Evolutionary conservation across 2,113 vertebrate genomes (phyloP).

Genomic region (Sinosuthora webbiana): DNA sequence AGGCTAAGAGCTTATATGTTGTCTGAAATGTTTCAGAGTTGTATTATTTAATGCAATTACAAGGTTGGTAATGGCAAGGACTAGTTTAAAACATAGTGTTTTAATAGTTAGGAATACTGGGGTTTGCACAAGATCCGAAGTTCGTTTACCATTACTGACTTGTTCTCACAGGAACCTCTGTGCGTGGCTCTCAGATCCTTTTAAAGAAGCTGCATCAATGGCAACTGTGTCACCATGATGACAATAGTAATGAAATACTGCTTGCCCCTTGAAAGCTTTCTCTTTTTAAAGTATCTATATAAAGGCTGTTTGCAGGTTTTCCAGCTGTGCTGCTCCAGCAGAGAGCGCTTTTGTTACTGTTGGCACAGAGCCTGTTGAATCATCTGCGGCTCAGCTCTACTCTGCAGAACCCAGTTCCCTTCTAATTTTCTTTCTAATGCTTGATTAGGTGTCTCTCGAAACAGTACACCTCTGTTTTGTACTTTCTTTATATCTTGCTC

Average conservation of each 20-base stretch:
- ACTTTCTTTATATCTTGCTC: background rate
- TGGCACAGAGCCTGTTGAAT: background rate
- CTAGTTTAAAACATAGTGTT: background rate
- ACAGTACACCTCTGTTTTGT: background rate
- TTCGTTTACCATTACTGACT: background rate
- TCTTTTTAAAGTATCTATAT: background rate
- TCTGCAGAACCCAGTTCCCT: background rate
- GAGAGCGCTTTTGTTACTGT: background rate
- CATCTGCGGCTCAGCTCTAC: background rate
- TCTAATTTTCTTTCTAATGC: background rate
- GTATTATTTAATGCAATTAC: background rate
- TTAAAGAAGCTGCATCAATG: background rate
- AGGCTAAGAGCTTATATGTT: background rate
- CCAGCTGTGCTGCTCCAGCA: background rate
- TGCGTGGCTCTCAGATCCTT: background rate
- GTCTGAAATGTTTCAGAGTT: background rate
- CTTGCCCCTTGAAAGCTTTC: background rate
- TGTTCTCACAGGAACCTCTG: background rate
- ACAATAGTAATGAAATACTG: background rate
- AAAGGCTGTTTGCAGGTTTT: background rate
- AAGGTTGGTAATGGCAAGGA: background rate
- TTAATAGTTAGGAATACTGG: background rate
- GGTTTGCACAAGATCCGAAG: background rate
- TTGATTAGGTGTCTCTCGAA: background rate
- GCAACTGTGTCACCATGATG: background rate